Evolutionary conservation across 2,888 invertebrate genomes (phyloP), one percentile per base, ranked within the genome.

Genomic region (Trissolcus japonicus): DNA sequence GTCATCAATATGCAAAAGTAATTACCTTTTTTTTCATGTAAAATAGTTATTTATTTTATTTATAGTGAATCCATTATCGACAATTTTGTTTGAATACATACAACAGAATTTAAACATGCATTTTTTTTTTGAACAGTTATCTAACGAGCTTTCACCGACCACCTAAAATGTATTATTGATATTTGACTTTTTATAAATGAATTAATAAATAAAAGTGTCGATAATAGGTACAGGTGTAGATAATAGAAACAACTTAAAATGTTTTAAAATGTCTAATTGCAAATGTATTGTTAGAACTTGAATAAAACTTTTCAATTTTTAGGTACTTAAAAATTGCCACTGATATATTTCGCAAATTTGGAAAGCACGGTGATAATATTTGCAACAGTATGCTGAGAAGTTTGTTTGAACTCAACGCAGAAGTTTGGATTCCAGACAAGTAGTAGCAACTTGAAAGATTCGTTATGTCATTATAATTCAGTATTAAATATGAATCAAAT

Each of bases 361-460:
- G 90, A 9, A 86, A 89, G 57, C 89, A 90, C 16, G 89, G 90
- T 6, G 92, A 92, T 82, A 89, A 90, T 46, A 90, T 91, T 72
- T 89, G 90, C 68, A 91, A 90, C 76, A 90, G 90, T 73, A 89
- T 89, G 80, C 83, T 92, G 13, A 85, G 88, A 69, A 87, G 89
- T 57, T 86, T 90, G 67, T 83, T 91, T 79, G 86, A 89, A 35
- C 85, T 91, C 48, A 89, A 86, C 65, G 88, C 90, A 17, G 91
- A 91, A 82, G 84, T 91, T 77, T 92, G 92, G 92, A 89, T 91
- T 78, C 92, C 92, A 51, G 90, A 90, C 41, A 89, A 90, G 80
- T 91, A 90, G 80, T 91, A 35, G 9, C 9, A 35, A 35, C 35
- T 35, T 35, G 11, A 25, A 4, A 25, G 6, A 25, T 25, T 25